Percentiles rank a stretch among this genome's conserved stretches.
Evolutionary conservation across 1,140 invertebrate species (phyloP).

Genomic region (Bombus pyrosoma): DNA sequence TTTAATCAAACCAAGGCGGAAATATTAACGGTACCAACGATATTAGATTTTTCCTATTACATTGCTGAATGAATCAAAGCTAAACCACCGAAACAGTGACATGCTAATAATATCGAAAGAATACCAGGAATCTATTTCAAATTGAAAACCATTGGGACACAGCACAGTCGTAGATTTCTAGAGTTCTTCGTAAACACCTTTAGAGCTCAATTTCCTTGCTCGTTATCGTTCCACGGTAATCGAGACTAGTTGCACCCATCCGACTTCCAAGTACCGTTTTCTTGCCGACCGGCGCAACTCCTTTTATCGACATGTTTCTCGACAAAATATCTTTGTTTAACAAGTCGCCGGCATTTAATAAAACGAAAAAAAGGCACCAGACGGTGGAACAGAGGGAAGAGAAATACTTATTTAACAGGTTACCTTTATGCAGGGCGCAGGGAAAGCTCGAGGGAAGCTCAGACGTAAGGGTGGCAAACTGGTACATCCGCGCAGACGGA

Average conservation of each 20-base stretch:
- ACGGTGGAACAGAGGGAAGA: too few relatives aligned
- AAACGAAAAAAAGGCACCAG: neutral
- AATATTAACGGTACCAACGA: too few relatives aligned
- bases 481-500: slow-evolving; percentile 55
- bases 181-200: neutral
- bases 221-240: neutral
- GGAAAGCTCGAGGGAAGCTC: slow-evolving; percentile 10
- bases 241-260: neutral
- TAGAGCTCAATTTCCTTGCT: neutral
- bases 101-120: too few relatives aligned
- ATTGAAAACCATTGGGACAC: neutral
- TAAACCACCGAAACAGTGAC: too few relatives aligned
- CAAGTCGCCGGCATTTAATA: neutral
- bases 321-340: neutral
- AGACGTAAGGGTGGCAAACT: slow-evolving; percentile 39
- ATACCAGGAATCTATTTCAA: neutral
- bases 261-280: neutral
- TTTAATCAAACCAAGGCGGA: too few relatives aligned
- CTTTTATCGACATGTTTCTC: neutral
- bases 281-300: neutral
- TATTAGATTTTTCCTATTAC: too few relatives aligned
- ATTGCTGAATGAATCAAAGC: too few relatives aligned
- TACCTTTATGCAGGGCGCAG: neutral
- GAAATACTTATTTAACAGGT: slow-evolving; percentile 29
- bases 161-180: neutral